Conservation (phyloP, 2,113 vertebrate genomes). For the Labeo rohita region DNA sequence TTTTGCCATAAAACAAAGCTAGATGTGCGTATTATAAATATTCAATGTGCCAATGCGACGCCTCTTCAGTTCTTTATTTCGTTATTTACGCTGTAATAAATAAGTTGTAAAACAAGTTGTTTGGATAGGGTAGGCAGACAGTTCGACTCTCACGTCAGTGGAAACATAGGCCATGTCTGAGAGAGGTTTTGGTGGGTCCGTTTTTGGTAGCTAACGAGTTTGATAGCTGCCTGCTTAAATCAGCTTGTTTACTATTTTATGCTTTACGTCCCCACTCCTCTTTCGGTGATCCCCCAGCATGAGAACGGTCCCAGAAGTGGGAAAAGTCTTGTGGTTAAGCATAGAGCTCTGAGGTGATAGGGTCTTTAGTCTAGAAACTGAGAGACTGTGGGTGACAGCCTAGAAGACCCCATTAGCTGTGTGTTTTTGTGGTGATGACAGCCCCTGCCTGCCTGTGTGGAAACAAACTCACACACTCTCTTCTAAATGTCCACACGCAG, state of each 20-base stretch:
- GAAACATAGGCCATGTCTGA: not conserved
- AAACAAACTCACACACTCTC: not conserved
- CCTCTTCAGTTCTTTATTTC: not conserved
- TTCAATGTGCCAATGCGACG: not conserved
- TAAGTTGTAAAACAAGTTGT: not conserved
- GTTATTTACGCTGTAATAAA: not conserved
- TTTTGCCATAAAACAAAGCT: not conserved
- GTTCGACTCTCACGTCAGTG: not conserved
- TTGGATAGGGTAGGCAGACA: not conserved
- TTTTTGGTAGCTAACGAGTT: not conserved
- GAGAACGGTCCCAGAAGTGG: constrained; percentile 16
- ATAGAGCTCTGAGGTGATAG: constrained; percentile 30
- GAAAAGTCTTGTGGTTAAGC: not conserved
- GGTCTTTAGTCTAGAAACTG: constrained; percentile 35
- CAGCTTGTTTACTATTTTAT: not conserved
- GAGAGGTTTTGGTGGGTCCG: not conserved
- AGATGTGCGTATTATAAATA: not conserved
- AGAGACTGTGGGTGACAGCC: constrained; percentile 63
- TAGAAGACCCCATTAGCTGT: constrained; percentile 76
- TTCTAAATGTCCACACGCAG: not conserved
- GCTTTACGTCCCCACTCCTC: not conserved
- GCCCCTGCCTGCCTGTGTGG: constrained; percentile 40
- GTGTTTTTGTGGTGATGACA: constrained; percentile 78
- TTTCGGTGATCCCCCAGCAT: not conserved
- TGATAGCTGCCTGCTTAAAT: not conserved